Conservation (phyloP, 2,797 vertebrate genomes). For the Cuniculus paca region DNA sequence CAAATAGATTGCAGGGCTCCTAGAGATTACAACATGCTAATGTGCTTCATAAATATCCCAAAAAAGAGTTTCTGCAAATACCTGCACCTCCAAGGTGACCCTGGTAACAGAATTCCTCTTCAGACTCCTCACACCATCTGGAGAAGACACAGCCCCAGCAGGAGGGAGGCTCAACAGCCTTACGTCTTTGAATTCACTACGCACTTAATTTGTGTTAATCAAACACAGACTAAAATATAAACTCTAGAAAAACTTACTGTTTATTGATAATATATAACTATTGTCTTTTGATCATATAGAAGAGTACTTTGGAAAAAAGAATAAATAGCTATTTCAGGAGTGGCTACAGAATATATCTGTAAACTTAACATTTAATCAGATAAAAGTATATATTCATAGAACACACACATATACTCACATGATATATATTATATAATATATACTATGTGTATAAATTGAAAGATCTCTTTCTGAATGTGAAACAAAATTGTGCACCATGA, state of each 20-base stretch:
- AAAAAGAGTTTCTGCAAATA: background rate
- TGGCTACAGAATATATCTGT: background rate
- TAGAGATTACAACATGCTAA: background rate
- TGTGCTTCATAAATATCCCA: background rate
- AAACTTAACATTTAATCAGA: constrained; percentile 39
- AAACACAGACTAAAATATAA: constrained; percentile 31
- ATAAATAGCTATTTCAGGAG: background rate
- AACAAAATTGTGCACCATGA: constrained; percentile 7
- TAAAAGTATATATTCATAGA: background rate
- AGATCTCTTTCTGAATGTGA: background rate
- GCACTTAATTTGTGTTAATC: background rate
- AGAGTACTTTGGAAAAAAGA: constrained; percentile 17
- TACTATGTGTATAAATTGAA: background rate
- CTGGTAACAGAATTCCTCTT: background rate
- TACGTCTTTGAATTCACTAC: constrained; percentile 2
- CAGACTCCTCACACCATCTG: background rate
- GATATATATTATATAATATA: background rate
- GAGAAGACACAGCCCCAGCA: background rate
- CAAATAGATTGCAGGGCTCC: background rate
- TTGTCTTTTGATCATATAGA: constrained; percentile 23
- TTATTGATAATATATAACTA: background rate
- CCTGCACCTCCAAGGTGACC: background rate
- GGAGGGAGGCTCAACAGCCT: background rate
- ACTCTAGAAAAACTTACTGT: constrained; percentile 23
- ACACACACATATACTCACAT: background rate